Evolutionary conservation across 53 echinoderm and acorn worm genomes (phyloP).

Genomic region (Patiria pectinifera): DNA sequence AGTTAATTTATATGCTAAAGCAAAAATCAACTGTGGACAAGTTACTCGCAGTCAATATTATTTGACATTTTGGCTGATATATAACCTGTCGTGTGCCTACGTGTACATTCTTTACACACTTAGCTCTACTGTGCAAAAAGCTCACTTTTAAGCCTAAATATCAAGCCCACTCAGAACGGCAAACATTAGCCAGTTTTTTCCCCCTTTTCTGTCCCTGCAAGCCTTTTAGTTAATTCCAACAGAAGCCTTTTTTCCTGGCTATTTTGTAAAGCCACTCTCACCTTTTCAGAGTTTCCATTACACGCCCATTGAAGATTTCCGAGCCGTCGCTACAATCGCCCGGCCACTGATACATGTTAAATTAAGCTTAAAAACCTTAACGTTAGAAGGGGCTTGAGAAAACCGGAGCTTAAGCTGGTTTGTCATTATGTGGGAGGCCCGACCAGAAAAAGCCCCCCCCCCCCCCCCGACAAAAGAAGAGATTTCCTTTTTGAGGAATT

Average conservation of each 20-base stretch:
- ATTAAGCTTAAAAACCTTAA: slow-evolving; percentile 8
- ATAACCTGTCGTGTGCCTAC: too few species aligned
- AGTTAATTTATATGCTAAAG: too few species aligned
- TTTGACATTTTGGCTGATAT: too few species aligned
- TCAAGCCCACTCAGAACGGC: too few species aligned
- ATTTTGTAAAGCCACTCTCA: too few species aligned
- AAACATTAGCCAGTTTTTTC: too few species aligned
- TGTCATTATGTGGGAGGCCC: background rate
- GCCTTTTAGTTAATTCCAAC: background rate
- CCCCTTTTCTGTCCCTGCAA: too few species aligned
- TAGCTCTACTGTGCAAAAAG: too few species aligned
- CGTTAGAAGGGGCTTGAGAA: background rate
- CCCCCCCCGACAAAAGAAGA: background rate
- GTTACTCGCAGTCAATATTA: too few species aligned
- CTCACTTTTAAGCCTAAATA: too few species aligned
- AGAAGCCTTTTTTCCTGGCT: background rate
- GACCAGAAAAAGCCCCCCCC: background rate
- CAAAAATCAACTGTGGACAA: too few species aligned
- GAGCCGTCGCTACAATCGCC: background rate
- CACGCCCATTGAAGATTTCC: background rate
- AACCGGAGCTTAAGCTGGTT: background rate
- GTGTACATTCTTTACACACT: too few species aligned
- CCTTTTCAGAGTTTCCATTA: slow-evolving; percentile 22
- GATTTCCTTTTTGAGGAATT: background rate
- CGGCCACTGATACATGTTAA: slow-evolving; percentile 41